Evolutionary conservation across 1,140 invertebrate genomes (phyloP), one percentile per base, ranked within the genome.

Genomic region (Drosophila tristis): DNA sequence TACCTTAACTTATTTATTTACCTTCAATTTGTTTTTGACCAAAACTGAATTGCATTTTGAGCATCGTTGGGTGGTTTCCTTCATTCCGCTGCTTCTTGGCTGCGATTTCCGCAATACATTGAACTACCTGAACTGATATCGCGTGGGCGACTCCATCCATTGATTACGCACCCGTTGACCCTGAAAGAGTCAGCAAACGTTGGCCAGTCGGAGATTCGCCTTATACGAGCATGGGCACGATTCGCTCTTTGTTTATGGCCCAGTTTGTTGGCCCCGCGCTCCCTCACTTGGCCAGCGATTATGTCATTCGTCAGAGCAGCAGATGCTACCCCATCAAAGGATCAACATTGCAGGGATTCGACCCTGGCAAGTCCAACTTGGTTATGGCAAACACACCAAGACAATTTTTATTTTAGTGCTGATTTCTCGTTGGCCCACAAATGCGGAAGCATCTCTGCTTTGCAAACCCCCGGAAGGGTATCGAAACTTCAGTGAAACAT

Each of bases 211-310:
- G 60, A 66, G 58, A 60, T 58, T 70, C 73, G 56, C 81, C 81
- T 74, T 85, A 82, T 87, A 82, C 76, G 84, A 82, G 64, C 75
- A 86, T 79, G 84, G 78, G 64, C 71, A 87, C 70, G 78, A 89
- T 82, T 82, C 68, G 56, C 39, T 64, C 68, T 73, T 75, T 76
- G 66, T 60, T 55, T 31, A 29, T 47, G 39, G 15, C 54, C 20
- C 54, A 56, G 39, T 57, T 75, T 74, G 44, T 63, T 74, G 49
- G 70, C 49, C 54, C 64, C 58, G 63, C 15, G n/a, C 48, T 4
- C 4, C n/a, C 8, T 48, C 4, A 5, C 16, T 57, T 13, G 15
- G 15, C 44, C 29, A 50, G 80, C 84, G 35, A 39, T 87, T 87
- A 87, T 87, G 82, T 89, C 84, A 87, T 82, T 82, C 68, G 54